Base-by-base conservation (phyloP, 2,888 invertebrate species). In the Molanna angustata region DNA sequence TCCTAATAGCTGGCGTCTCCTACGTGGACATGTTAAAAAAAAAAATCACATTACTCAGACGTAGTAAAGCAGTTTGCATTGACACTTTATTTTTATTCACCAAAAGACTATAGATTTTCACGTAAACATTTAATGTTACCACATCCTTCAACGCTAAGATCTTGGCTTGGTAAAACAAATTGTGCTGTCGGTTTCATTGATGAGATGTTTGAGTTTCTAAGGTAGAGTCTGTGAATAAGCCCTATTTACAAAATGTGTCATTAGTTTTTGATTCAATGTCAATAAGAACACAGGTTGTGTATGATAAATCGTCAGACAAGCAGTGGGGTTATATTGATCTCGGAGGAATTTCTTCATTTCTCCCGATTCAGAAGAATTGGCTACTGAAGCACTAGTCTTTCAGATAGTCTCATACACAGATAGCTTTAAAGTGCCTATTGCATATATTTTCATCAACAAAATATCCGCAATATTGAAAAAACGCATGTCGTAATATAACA, bases 391-490 rank as follows among this genome's bases (percentile, higher is more conserved):
- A 1, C 21, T 61, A 33, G 60, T 61, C n/a, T 59, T 62, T 35
- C 57, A 57, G 51, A 61, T 61, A 35, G 56, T 56, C 4, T 56
- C 60, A 13, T 45, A 44, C n/a, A 54, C 45, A 42, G 39, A 21
- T 40, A 57, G 49, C 35, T 54, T 61, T 45, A 57, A 59, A 55
- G 58, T 56, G 41, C 60, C 61, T 11, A 60, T 62, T 19, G 61
- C 53, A 27, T 62, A 62, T 54, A 61, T 60, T 57, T 58, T 59
- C 9, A n/a, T n/a, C n/a, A 58, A 50, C 17, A 35, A 53, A 46
- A 58, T 27, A 7, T 27, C 27, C 11, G 27, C 27, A 27, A 11
- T 11, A 27, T 27, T 27, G 27, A 6, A 27, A 11, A 27, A 11
- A 7, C 27, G n/a, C n/a, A n/a, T n/a, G n/a, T n/a, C n/a, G n/a